Evolutionary conservation across 1,140 invertebrate genomes (phyloP).

Genomic region (Apis dorsata): DNA sequence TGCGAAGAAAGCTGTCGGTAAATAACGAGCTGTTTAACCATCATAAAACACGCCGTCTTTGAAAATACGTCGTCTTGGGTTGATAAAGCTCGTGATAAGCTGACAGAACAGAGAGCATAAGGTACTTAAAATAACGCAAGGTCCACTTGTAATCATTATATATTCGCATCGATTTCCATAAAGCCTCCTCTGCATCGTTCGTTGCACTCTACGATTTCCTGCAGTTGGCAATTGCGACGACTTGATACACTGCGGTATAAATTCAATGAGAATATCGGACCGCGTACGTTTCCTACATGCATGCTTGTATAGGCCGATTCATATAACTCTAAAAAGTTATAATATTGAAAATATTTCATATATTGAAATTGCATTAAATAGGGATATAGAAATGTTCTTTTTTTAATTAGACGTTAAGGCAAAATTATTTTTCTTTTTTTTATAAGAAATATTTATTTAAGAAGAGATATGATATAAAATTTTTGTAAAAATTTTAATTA

Average conservation of each 20-base stretch:
- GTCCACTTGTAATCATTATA: constrained; percentile 41
- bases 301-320: background rate
- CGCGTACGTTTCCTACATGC: background rate
- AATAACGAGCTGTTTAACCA: background rate
- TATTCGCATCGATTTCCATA: constrained; percentile 54
- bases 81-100: background rate
- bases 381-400: too few species aligned
- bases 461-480: too few species aligned
- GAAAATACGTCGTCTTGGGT: background rate
- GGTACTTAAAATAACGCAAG: constrained; percentile 27
- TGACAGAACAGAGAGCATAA: background rate
- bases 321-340: too few species aligned
- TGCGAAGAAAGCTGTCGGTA: background rate
- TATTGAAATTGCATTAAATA: too few species aligned
- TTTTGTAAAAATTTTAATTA: too few species aligned
- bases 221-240: constrained; percentile 40
- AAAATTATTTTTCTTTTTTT: too few species aligned
- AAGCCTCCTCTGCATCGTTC: constrained; percentile 27
- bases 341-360: too few species aligned
- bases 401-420: too few species aligned
- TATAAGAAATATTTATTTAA: too few species aligned
- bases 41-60: background rate
- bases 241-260: constrained; percentile 38
- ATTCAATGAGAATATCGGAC: constrained; percentile 21
- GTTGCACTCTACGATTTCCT: constrained; percentile 34